Evolutionary conservation across 1,140 invertebrate species (phyloP).

Genomic region (Thaumetopoea pityocampa): DNA sequence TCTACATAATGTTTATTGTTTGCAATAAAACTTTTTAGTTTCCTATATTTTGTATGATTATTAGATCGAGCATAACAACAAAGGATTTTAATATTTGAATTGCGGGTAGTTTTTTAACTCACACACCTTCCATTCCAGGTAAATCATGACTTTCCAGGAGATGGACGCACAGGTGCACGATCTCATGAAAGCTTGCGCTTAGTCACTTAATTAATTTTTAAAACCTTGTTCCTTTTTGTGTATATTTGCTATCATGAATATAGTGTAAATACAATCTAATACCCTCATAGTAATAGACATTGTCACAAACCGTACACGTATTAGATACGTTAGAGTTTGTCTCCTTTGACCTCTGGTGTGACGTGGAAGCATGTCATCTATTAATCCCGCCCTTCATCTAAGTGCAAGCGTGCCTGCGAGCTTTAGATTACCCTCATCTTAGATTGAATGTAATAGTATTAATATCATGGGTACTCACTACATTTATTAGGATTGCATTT

Average conservation of each 20-base stretch:
- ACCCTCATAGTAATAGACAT: background rate
- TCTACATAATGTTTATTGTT: too few species aligned
- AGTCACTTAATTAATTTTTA: too few species aligned
- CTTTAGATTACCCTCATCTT: constrained; percentile 9
- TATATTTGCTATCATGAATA: background rate
- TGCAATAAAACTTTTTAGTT: too few species aligned
- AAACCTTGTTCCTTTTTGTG: too few species aligned
- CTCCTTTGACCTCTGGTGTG: constrained; percentile 11
- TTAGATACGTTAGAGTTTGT: constrained; percentile 1
- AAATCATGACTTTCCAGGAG: too few species aligned
- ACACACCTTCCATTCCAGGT: too few species aligned
- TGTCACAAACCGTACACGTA: constrained; percentile 1
- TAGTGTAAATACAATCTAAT: background rate
- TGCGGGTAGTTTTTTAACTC: too few species aligned
- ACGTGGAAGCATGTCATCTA: constrained; percentile 13
- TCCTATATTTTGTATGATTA: too few species aligned
- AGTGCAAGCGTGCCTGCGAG: constrained; percentile 8
- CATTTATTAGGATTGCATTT: constrained; percentile 1
- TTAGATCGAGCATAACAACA: too few species aligned
- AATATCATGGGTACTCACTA: constrained; percentile 6
- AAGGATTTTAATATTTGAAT: too few species aligned
- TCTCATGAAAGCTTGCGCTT: too few species aligned
- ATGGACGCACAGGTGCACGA: too few species aligned
- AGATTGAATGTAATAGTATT: constrained; percentile 6
- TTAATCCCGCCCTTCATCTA: constrained; percentile 10